Evolutionary conservation across 2,113 vertebrate species (phyloP).

Genomic region (Thamnaconus septentrionalis): DNA sequence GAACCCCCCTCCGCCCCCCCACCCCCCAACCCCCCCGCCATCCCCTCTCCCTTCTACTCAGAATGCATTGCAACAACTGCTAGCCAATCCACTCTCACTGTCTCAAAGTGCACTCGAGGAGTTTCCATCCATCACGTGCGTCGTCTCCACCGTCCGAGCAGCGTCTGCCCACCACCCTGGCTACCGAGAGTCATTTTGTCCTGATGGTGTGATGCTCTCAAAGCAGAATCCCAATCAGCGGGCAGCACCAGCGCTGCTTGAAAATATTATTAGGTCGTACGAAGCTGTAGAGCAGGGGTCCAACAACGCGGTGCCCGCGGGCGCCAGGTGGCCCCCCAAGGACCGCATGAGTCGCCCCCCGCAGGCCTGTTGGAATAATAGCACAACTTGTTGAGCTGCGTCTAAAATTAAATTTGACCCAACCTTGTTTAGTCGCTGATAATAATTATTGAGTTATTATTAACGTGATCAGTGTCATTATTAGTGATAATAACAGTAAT

Average conservation of each 20-base stretch:
- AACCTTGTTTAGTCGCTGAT: too few relatives aligned
- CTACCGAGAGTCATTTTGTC: slow-evolving; percentile 68
- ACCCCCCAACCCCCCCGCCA: too few relatives aligned
- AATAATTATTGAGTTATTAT: too few relatives aligned
- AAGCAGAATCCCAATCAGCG: slow-evolving; percentile 13
- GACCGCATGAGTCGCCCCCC: too few relatives aligned
- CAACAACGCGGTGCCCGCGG: too few relatives aligned
- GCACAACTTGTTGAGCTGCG: too few relatives aligned
- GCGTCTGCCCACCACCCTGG: too few relatives aligned
- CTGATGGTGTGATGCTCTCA: slow-evolving; percentile 54
- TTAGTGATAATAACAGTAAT: too few relatives aligned
- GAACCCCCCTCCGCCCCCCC: slow-evolving; percentile 56
- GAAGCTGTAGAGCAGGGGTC: slow-evolving; percentile 4
- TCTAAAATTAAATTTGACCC: too few relatives aligned
- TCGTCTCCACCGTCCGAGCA: slow-evolving; percentile 36
- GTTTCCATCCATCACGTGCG: slow-evolving; percentile 72
- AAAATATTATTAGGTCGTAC: slow-evolving; percentile 7
- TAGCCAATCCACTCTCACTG: slow-evolving; percentile 72
- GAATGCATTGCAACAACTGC: slow-evolving; percentile 74
- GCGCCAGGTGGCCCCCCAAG: too few relatives aligned
- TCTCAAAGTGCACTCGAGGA: slow-evolving; percentile 71
- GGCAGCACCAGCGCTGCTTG: slow-evolving; percentile 5
- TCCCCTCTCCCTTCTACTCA: slow-evolving; percentile 58
- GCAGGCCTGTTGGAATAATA: too few relatives aligned
- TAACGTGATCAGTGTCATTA: too few relatives aligned